Percentiles rank a stretch among this genome's conserved stretches.
These are phyloP conservation scores for Tokudaia muenninki DNA, from an alignment of 2,797 vertebrate genomes.

Conservation along the genomic window DNA sequence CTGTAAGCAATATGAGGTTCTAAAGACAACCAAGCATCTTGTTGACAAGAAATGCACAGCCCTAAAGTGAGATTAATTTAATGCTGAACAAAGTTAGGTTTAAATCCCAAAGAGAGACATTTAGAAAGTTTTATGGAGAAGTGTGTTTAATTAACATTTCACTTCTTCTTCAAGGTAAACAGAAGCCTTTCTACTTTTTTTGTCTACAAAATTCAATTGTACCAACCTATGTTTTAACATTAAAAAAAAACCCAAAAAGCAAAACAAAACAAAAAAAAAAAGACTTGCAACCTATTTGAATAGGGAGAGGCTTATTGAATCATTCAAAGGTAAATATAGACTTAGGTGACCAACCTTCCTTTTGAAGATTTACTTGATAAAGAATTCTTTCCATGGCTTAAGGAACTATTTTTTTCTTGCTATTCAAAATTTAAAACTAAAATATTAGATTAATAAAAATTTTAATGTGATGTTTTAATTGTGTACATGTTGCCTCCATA, in stretches of 20 bases:
- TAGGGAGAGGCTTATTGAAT: background rate
- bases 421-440: background rate
- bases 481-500: background rate
- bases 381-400: background rate
- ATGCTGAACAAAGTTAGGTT: background rate
- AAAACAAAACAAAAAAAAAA: background rate
- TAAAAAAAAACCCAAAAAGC: background rate
- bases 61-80: conserved; percentile 2
- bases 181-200: background rate
- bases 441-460: background rate
- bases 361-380: background rate
- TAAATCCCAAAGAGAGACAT: background rate
- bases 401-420: background rate
- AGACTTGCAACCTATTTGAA: background rate
- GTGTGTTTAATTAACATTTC: conserved; percentile 29
- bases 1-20: conserved; percentile 20
- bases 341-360: background rate
- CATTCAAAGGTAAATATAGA: background rate
- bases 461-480: background rate
- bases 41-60: background rate
- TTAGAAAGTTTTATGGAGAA: conserved; percentile 12
- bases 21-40: conserved; percentile 44
- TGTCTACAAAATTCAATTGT: conserved; percentile 26
- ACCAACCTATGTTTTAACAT: conserved; percentile 19
- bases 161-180: conserved; percentile 43